Conservation (phyloP, 1,140 invertebrate genomes). For the Piezodorus guildinii region DNA sequence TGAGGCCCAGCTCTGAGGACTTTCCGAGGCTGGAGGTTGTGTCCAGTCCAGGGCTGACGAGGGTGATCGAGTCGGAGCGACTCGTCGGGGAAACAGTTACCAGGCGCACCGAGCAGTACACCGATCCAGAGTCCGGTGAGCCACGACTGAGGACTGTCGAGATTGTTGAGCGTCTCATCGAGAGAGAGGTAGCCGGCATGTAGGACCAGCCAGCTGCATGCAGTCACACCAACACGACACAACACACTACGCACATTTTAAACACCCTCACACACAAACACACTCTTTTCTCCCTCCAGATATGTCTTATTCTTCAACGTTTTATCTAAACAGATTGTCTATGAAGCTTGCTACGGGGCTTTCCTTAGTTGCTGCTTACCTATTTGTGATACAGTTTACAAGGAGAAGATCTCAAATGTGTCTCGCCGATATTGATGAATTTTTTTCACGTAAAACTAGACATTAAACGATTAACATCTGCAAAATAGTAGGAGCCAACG, state of each 20-base stretch:
- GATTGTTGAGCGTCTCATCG: slow-evolving; percentile 88
- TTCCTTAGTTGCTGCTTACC: too few relatives aligned
- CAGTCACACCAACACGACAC: neutral
- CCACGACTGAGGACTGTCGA: slow-evolving; percentile 76
- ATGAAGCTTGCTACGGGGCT: too few relatives aligned
- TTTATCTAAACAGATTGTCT: too few relatives aligned
- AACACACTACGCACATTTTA: neutral
- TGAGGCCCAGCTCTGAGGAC: slow-evolving; percentile 32
- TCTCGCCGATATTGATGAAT: too few relatives aligned
- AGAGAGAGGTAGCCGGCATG: slow-evolving; percentile 71
- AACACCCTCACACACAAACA: too few relatives aligned
- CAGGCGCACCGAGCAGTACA: slow-evolving; percentile 72
- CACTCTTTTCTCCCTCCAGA: too few relatives aligned
- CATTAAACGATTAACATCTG: too few relatives aligned
- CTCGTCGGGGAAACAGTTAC: slow-evolving; percentile 78
- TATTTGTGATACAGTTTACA: too few relatives aligned
- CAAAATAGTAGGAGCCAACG: too few relatives aligned
- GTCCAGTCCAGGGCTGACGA: slow-evolving; percentile 63
- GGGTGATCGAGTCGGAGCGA: slow-evolving; percentile 75
- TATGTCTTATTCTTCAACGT: too few relatives aligned
- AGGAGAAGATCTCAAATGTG: too few relatives aligned
- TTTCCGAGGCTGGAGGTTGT: slow-evolving; percentile 75
- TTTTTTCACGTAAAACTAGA: too few relatives aligned
- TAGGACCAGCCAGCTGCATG: neutral
- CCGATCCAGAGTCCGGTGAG: slow-evolving; percentile 72